Base-by-base conservation (phyloP, 2,888 invertebrate genomes). In the Apamea epomidion region DNA sequence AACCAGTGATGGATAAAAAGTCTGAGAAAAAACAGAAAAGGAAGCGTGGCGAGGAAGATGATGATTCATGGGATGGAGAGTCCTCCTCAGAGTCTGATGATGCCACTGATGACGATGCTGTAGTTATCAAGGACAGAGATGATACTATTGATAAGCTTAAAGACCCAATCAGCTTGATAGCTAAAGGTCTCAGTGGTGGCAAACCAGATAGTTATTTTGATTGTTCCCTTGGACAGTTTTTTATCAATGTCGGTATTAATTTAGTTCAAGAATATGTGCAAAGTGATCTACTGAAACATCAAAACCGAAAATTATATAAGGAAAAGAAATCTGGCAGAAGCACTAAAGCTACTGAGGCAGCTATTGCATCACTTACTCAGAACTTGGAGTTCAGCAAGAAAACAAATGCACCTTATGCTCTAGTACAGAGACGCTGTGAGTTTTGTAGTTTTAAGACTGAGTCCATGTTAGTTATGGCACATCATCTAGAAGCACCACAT, bases 201-300 rank as follows among this genome's bases (percentile, higher is more conserved):
- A 98, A 97, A 92, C 94, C 97, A 85, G 97, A 98, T 85, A 98
- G 98, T 85, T 99, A 99, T 93, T 99, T 99, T 94, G 98, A 99
- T 89, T 98, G 98, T 93, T 98, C 99, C 3, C 96, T 99, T 81
- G 99, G 99, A 7, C 99, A 99, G 94, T 99, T 99, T 94, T 98
- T 99, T 92, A 98, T 99, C 94, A 99, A 99, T 93, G 98, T 99
- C 91, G 99, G 99, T 72, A 97, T 99, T 80, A 99, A 99, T 94
- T 97, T 99, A 89, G 99, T 99, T 12, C 99, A 99, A 94, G 99
- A 99, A 94, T 98, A 98, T 95, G 99, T 99, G 42, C 99, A 99
- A 96, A 98, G 98, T 70, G 99, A 99, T 96, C 97, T 99, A 81
- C 97, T 99, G 81, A 98, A 98, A 90, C 98, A 99, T 91, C 99